Evolutionary conservation across 1,140 invertebrate genomes (phyloP).

Genomic region (Trigoniulus corallinus): DNA sequence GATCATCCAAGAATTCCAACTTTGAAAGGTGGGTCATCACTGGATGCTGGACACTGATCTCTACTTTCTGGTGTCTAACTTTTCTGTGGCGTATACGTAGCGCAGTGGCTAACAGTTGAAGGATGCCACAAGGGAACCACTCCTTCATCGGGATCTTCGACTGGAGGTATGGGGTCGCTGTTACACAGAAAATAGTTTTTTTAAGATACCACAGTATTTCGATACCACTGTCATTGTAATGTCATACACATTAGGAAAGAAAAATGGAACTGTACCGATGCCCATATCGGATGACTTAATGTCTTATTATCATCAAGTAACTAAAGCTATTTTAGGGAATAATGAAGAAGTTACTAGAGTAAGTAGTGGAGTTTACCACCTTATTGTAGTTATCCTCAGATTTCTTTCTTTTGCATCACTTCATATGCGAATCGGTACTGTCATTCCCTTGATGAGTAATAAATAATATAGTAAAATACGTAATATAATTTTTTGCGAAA

Average conservation of each 20-base stretch:
- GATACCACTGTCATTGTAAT: too few relatives aligned
- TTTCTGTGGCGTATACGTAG: background rate
- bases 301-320: constrained; percentile 23
- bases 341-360: constrained; percentile 17
- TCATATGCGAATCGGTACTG: too few relatives aligned
- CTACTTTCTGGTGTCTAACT: background rate
- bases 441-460: too few relatives aligned
- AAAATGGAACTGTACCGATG: background rate
- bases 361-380: too few relatives aligned
- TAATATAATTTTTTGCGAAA: too few relatives aligned
- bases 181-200: too few relatives aligned
- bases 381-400: too few relatives aligned
- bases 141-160: background rate
- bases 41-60: background rate
- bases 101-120: background rate
- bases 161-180: too few relatives aligned
- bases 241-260: too few relatives aligned
- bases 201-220: too few relatives aligned
- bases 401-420: too few relatives aligned
- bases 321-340: constrained; percentile 21
- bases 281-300: constrained; percentile 12
- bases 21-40: background rate
- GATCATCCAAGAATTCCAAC: background rate
- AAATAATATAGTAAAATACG: too few relatives aligned
- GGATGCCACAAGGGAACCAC: background rate